Conservation (phyloP, 1,140 invertebrate species). For the Hetaerina americana region DNA sequence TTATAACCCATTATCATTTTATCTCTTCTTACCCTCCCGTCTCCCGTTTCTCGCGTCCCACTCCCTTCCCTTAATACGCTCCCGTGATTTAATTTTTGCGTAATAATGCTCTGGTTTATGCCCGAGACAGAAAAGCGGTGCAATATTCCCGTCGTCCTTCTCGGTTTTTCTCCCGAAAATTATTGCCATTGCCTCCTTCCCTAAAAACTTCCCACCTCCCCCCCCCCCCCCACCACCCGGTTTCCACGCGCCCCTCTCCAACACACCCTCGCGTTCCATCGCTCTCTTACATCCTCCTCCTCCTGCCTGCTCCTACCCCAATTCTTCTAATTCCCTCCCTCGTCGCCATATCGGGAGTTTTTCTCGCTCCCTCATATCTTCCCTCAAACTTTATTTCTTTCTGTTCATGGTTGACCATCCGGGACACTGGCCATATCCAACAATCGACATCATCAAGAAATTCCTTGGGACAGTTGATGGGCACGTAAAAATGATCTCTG, state of each 20-base stretch:
- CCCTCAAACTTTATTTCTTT: too few species aligned
- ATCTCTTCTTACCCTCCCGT: neutral
- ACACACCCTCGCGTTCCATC: neutral
- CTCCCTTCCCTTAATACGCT: neutral
- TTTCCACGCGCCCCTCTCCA: too few species aligned
- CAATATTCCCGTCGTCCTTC: neutral
- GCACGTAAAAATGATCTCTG: too few species aligned
- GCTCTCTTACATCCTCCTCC: neutral
- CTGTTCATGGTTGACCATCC: too few species aligned
- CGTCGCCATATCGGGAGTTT: too few species aligned
- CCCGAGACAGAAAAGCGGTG: neutral
- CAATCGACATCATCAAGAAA: too few species aligned
- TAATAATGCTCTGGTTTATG: neutral
- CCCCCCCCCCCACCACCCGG: neutral
- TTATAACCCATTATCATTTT: neutral
- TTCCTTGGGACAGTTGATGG: too few species aligned
- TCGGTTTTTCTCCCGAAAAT: neutral
- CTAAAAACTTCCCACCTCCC: neutral
- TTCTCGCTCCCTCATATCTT: too few species aligned
- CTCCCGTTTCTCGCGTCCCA: too few species aligned
- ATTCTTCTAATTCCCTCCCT: too few species aligned
- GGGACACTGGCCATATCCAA: too few species aligned
- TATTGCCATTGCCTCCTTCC: neutral
- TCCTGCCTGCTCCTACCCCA: too few species aligned
- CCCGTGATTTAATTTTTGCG: neutral